These are phyloP conservation scores for Vulpes ferrilata DNA, from an alignment of 2,113 vertebrate genomes.

Conservation along the genomic window DNA sequence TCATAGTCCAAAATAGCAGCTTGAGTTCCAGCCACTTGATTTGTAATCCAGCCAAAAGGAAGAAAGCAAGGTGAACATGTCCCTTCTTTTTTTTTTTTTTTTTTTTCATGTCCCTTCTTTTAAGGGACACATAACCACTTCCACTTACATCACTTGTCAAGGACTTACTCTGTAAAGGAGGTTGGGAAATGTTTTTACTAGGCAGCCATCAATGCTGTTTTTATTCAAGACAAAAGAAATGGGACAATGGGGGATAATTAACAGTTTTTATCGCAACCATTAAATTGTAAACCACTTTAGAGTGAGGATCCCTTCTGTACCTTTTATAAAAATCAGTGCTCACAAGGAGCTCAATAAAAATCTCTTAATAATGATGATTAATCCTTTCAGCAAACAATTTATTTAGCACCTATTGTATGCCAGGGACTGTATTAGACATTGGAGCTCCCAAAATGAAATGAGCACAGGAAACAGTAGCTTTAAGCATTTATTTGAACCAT, in stretches of 20 bases:
- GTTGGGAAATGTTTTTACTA: neutral
- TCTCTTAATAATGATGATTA: neutral
- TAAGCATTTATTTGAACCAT: constrained; percentile 9
- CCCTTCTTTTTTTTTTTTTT: neutral
- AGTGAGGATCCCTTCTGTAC: neutral
- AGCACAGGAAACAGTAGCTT: neutral
- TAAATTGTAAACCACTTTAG: neutral
- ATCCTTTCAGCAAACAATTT: constrained; percentile 36
- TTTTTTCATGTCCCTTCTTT: neutral
- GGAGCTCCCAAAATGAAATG: neutral
- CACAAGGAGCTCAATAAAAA: neutral
- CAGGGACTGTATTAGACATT: neutral
- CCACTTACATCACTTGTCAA: neutral
- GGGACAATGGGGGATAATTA: neutral
- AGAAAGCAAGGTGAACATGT: neutral
- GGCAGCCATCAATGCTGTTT: neutral
- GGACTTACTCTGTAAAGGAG: neutral
- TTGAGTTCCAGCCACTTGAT: neutral
- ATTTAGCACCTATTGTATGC: neutral
- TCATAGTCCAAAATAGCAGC: neutral
- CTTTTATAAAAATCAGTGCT: constrained; percentile 11
- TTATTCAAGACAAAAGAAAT: neutral
- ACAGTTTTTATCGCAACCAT: neutral
- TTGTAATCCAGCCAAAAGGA: neutral
- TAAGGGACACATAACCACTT: neutral